Base-by-base conservation (phyloP, 2,888 invertebrate species). In the Bombylius major region DNA sequence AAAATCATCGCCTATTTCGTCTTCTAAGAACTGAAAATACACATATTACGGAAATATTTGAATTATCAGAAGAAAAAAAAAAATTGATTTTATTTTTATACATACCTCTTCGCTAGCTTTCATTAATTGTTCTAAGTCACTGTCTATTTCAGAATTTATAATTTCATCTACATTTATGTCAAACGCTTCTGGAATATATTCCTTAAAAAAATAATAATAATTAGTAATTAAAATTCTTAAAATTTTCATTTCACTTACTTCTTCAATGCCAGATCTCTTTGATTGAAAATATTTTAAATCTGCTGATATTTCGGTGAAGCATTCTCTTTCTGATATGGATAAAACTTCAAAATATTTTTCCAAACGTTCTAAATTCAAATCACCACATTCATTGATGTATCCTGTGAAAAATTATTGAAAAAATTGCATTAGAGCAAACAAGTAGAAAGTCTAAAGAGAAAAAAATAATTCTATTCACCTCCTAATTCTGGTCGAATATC, bases 341-440 rank as follows among this genome's bases (percentile, higher is more conserved):
- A 93, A 72, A 54, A 82, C 83, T 60, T 82, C 79, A 81, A 93
- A 83, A 68, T 90, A 97, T 63, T 80, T 81, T 70, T 96, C 89
- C 73, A 98, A 91, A 56, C 96, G 79, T 47, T 71, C 73, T 59
- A 98, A 76, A 70, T 94, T 89, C 54, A 98, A 72, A 50, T 79
- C 80, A 5, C 98, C 98, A 5, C 80, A 78, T 73, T 96, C 94
- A 73, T 98, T 97, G 60, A 98, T 86, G 68, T 97, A 97, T 5
- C 95, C 92, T 91, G 61, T 52, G 69, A 71, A 59, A 57, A 58
- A 56, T 59, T 47, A 53, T 53, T 13, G 33, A 13, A 23, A 31
- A 23, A 23, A 23, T 31, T 23, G 9, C 11, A 48, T 23, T 47
- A 9, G 5, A 6, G 23, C 13, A n/a, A 33, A 47, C 5, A n/a